Percentiles rank a stretch among this genome's conserved stretches.
Conservation (phyloP, 2,888 invertebrate species). For the Tetragonula carbonaria region DNA sequence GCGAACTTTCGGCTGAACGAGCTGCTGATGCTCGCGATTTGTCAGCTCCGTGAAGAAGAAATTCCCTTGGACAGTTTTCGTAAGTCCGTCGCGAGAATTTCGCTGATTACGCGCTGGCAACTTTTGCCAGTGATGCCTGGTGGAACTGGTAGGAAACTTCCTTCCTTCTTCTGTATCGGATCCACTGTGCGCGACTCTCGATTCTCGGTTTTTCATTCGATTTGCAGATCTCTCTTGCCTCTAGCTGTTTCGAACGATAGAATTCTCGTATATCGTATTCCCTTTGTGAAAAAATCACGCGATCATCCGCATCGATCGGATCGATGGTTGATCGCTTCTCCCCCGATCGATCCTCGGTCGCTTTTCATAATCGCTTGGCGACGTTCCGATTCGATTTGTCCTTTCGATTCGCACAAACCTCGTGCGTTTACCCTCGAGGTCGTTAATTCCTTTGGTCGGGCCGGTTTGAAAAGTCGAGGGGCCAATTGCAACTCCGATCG, state of each 20-base stretch:
- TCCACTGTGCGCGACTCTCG: background rate
- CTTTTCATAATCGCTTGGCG: constrained; percentile 31
- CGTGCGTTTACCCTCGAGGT: too few relatives aligned
- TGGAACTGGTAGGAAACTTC: background rate
- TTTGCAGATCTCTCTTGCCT: too few relatives aligned
- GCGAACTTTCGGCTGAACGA: constrained; percentile 47
- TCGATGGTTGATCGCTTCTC: too few relatives aligned
- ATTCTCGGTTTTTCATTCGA: too few relatives aligned
- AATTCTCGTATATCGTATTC: too few relatives aligned
- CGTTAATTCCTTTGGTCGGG: constrained; percentile 59
- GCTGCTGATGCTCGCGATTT: constrained; percentile 61
- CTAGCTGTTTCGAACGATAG: too few relatives aligned
- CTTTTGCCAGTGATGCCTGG: constrained; percentile 35
- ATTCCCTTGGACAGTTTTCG: constrained; percentile 62
- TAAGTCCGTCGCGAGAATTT: constrained; percentile 51
- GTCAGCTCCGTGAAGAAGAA: constrained; percentile 57
- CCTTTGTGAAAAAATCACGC: too few relatives aligned
- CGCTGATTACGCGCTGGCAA: constrained; percentile 57
- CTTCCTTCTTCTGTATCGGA: constrained; percentile 30
- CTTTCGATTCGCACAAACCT: too few relatives aligned
- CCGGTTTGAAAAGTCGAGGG: constrained; percentile 47
- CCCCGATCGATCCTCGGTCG: background rate
- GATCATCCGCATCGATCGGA: too few relatives aligned
- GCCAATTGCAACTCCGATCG: constrained; percentile 39
- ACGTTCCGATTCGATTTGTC: too few relatives aligned